Evolutionary conservation across 1,140 invertebrate species (phyloP).

Genomic region (Lamellibrachia luymesi): DNA sequence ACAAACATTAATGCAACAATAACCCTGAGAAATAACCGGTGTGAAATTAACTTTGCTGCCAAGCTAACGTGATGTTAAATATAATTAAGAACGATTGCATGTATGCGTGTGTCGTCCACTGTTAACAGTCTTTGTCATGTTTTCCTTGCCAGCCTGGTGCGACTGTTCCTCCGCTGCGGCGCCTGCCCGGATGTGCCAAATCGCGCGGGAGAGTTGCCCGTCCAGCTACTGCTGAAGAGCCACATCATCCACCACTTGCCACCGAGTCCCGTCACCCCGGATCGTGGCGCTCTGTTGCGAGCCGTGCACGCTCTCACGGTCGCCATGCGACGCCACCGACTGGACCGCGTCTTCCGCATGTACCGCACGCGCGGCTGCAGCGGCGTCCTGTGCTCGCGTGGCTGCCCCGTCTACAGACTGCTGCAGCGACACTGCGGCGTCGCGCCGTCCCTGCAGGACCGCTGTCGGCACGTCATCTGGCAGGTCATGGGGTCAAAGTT

Average conservation of each 20-base stretch:
- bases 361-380: not conserved
- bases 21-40: too few species aligned
- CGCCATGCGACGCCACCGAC: not conserved
- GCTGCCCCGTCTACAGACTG: not conserved
- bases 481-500: not conserved
- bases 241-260: slow-evolving; percentile 9
- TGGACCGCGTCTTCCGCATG: not conserved
- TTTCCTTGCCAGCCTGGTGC: not conserved
- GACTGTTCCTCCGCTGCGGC: not conserved
- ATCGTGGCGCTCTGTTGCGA: not conserved
- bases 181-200: not conserved
- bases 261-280: not conserved
- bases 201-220: not conserved
- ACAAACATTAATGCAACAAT: too few species aligned
- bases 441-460: not conserved
- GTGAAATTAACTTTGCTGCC: too few species aligned
- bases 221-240: slow-evolving; percentile 9
- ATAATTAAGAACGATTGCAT: too few species aligned
- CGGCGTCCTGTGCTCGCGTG: not conserved
- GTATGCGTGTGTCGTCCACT: too few species aligned
- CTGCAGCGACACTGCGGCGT: not conserved
- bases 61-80: too few species aligned
- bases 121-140: too few species aligned
- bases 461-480: not conserved
- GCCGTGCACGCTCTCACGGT: not conserved